Evolutionary conservation across 2,888 invertebrate species (phyloP).

Genomic region (Tanypteryx hageni): DNA sequence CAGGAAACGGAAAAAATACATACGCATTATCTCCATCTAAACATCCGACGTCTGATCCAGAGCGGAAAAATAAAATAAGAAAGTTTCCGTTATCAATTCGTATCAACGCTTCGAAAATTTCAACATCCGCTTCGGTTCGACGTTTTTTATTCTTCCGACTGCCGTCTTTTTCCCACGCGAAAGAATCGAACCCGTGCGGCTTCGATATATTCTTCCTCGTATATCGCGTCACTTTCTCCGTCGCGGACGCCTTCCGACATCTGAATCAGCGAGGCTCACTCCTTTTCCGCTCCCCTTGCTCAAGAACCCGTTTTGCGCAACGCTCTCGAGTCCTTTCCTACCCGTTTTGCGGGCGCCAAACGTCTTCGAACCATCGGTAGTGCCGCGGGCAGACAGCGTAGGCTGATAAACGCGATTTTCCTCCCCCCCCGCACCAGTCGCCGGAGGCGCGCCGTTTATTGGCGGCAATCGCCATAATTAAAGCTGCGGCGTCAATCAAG

Average conservation of each 20-base stretch:
- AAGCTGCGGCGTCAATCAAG: background rate
- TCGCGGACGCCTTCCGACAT: background rate
- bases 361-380: background rate
- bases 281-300: background rate
- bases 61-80: background rate
- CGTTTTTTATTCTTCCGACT: background rate
- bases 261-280: background rate
- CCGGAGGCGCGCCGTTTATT: background rate
- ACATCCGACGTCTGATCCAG: no score
- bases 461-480: background rate
- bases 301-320: constrained; percentile 8
- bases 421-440: background rate
- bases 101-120: background rate
- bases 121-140: background rate
- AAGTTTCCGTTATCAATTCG: background rate
- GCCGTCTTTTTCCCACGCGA: background rate
- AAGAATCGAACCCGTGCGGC: background rate
- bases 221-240: background rate
- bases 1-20: no score
- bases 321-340: background rate
- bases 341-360: no score
- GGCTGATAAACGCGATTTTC: background rate
- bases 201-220: background rate
- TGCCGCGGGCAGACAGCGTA: background rate
- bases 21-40: no score